Percentiles rank a stretch among this genome's conserved stretches.
phyloP scores from a whole-genome alignment of 2,797 vertebrate genomes.

The Sarcoramphus papa region DNA sequence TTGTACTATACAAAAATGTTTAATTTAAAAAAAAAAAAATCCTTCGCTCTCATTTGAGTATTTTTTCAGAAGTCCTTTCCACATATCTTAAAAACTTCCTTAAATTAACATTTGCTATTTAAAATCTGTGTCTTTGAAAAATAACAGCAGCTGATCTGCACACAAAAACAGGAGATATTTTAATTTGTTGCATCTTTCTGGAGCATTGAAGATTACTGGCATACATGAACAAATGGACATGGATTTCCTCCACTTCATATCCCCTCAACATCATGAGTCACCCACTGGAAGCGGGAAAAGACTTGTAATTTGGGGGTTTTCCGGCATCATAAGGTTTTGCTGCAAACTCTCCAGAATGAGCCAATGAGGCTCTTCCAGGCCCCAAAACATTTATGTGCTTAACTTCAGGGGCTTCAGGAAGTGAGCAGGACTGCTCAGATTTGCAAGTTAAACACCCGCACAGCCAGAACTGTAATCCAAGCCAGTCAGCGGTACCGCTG shows the following conservation, averaged over 20 bases:
- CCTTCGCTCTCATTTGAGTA: not conserved
- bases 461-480: not conserved
- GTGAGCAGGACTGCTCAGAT: not conserved
- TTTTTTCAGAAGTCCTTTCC: not conserved
- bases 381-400: not conserved
- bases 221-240: not conserved
- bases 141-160: not conserved
- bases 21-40: not conserved
- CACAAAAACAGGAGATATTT: not conserved
- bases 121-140: not conserved
- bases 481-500: accelerated
- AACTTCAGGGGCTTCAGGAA: not conserved
- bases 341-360: not conserved
- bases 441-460: not conserved
- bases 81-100: not conserved
- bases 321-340: not conserved
- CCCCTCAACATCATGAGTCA: accelerated
- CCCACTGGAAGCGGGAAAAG: not conserved
- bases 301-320: not conserved
- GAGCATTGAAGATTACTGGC: not conserved
- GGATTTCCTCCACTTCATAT: not conserved
- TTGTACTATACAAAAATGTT: not conserved
- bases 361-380: not conserved
- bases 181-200: not conserved
- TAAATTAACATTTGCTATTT: not conserved